These are phyloP conservation scores for Piscicola geometra DNA, from an alignment of 2,888 invertebrate genomes.

Conservation along the genomic window DNA sequence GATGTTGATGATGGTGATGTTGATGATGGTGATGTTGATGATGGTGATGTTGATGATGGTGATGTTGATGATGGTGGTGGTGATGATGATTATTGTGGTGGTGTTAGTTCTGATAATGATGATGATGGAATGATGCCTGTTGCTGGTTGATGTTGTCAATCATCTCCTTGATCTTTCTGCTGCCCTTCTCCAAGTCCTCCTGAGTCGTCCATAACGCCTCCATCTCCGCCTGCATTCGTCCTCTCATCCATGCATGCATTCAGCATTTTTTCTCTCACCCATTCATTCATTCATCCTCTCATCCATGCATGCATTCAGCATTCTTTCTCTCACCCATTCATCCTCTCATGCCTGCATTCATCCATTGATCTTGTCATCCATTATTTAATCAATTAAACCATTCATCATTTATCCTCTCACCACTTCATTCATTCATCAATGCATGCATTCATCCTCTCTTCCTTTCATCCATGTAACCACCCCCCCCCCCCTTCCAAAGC, in stretches of 20 bases:
- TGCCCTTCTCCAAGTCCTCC: slow-evolving; percentile 63
- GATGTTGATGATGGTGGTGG: too few species aligned
- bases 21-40: too few species aligned
- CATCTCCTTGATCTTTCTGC: slow-evolving; percentile 74
- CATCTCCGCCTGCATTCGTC: slow-evolving; percentile 52
- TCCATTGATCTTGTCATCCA: neutral
- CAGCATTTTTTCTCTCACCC: neutral
- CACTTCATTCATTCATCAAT: too few species aligned
- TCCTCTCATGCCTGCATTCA: neutral
- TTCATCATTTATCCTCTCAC: too few species aligned
- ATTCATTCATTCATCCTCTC: neutral
- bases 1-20: too few species aligned
- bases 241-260: neutral
- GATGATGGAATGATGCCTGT: slow-evolving; percentile 36
- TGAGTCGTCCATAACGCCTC: slow-evolving; percentile 54
- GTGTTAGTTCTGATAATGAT: too few species aligned
- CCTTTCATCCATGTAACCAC: too few species aligned
- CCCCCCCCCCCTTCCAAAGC: neutral
- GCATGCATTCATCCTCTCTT: too few species aligned
- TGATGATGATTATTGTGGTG: too few species aligned
- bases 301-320: neutral
- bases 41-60: too few species aligned
- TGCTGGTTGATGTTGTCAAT: slow-evolving; percentile 63
- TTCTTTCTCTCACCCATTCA: neutral
- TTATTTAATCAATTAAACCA: too few species aligned